Percentiles rank a stretch among this genome's conserved stretches.
These are phyloP conservation scores for Embidobia sp. DNA, from an alignment of 2,888 invertebrate genomes.

Conservation along the genomic window DNA sequence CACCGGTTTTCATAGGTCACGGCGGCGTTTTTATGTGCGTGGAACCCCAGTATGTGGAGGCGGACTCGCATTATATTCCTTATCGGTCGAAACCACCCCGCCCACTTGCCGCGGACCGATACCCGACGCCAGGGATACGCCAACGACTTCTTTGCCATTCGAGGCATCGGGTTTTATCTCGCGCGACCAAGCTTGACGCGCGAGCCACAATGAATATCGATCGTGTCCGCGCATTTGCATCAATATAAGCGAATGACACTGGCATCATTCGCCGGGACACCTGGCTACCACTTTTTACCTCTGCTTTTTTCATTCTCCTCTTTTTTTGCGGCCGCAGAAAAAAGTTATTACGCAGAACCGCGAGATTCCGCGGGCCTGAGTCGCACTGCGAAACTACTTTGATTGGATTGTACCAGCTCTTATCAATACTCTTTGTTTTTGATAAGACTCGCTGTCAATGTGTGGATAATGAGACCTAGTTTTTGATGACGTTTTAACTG, in stretches of 20 bases:
- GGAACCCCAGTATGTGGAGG: slow-evolving; percentile 72
- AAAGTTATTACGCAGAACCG: slow-evolving; percentile 46
- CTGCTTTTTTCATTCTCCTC: neutral
- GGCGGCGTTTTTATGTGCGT: slow-evolving; percentile 66
- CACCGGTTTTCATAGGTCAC: slow-evolving; percentile 68
- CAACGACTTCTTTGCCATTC: slow-evolving; percentile 78
- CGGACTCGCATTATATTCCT: slow-evolving; percentile 78
- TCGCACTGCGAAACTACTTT: too few relatives aligned
- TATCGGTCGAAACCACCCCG: slow-evolving; percentile 77
- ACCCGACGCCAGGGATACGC: slow-evolving; percentile 75
- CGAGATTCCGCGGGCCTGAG: neutral
- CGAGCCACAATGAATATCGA: slow-evolving; percentile 59
- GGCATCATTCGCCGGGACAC: slow-evolving; percentile 61
- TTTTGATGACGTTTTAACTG: too few relatives aligned
- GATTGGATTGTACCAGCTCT: too few relatives aligned
- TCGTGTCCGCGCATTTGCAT: slow-evolving; percentile 61
- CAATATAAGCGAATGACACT: slow-evolving; percentile 58
- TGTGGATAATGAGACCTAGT: too few relatives aligned
- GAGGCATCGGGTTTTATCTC: slow-evolving; percentile 67
- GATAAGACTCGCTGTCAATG: too few relatives aligned
- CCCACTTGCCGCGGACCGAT: slow-evolving; percentile 78
- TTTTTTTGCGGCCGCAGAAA: slow-evolving; percentile 18
- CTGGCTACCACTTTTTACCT: slow-evolving; percentile 42
- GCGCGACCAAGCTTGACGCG: slow-evolving; percentile 56
- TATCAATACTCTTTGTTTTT: too few relatives aligned